Conservation (phyloP, 2,888 invertebrate genomes). For the Macrosiphum euphorbiae region DNA sequence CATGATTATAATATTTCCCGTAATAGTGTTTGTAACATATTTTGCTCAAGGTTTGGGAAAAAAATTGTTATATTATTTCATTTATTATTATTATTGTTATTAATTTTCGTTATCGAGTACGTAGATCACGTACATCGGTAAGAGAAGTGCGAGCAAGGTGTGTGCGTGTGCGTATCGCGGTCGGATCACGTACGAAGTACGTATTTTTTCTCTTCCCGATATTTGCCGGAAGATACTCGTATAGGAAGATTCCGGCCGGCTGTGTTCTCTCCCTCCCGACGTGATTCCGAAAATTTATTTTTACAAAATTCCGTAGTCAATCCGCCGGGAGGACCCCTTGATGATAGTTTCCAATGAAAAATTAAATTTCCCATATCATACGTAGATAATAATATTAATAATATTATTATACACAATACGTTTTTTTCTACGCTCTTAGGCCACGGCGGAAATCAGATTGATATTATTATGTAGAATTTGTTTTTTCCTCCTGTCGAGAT, state of each 20-base stretch:
- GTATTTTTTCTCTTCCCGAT: neutral
- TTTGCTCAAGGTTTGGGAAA: neutral
- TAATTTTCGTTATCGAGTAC: neutral
- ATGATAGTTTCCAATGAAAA: neutral
- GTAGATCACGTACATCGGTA: conserved; percentile 31
- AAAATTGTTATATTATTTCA: conserved; percentile 7
- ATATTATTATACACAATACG: neutral
- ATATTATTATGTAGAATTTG: neutral
- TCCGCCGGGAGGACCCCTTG: neutral
- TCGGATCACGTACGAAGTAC: neutral
- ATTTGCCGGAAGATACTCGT: neutral
- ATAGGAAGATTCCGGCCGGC: neutral
- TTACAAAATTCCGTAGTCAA: neutral
- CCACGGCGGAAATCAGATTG: neutral
- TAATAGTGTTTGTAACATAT: neutral
- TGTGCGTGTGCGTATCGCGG: neutral
- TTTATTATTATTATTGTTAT: neutral
- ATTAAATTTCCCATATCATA: neutral
- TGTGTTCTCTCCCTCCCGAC: neutral
- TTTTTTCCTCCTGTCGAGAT: conserved; percentile 9
- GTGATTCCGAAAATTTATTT: neutral
- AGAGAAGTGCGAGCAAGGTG: neutral
- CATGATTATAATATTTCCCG: neutral
- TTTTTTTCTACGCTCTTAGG: neutral
- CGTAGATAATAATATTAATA: neutral